Conservation (phyloP, 2,797 vertebrate genomes). For the Thaleichthys pacificus region DNA sequence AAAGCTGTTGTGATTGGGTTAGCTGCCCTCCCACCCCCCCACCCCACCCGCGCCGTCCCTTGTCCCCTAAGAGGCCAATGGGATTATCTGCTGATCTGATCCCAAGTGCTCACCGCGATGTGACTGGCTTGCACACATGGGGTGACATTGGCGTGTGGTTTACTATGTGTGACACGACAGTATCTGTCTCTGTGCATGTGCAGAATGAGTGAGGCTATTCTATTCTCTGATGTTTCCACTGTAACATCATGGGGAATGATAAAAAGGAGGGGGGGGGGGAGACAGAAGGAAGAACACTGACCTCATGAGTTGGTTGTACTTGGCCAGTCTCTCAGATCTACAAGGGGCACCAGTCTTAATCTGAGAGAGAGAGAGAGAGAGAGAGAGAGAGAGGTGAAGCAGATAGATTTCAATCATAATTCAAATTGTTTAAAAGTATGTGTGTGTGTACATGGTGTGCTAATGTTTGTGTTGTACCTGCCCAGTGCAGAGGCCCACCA, state of each 20-base stretch:
- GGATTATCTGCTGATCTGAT: slow-evolving; percentile 18
- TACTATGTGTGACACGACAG: background rate
- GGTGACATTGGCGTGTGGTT: slow-evolving; percentile 9
- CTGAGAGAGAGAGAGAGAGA: slow-evolving; percentile 55
- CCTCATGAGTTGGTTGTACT: slow-evolving; percentile 98
- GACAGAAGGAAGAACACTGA: slow-evolving; percentile 57
- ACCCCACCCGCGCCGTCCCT: too few species aligned
- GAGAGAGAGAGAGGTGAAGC: background rate
- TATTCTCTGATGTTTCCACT: too few species aligned
- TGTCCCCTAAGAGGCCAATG: slow-evolving; percentile 15
- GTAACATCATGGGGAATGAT: background rate
- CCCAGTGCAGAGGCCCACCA: slow-evolving; percentile 94
- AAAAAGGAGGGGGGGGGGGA: too few species aligned
- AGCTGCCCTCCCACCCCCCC: background rate
- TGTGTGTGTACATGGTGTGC: background rate
- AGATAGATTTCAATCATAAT: background rate
- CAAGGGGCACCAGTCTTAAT: slow-evolving; percentile 95
- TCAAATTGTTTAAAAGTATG: background rate
- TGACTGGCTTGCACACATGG: slow-evolving; percentile 4
- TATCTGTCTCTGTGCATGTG: background rate
- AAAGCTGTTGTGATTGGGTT: slow-evolving; percentile 4
- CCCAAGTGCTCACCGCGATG: slow-evolving; percentile 9
- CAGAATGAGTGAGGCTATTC: too few species aligned
- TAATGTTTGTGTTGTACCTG: slow-evolving; percentile 73
- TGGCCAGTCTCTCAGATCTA: slow-evolving; percentile 92